Conservation (phyloP, 2,888 invertebrate species). For the Bombylius discolor region DNA sequence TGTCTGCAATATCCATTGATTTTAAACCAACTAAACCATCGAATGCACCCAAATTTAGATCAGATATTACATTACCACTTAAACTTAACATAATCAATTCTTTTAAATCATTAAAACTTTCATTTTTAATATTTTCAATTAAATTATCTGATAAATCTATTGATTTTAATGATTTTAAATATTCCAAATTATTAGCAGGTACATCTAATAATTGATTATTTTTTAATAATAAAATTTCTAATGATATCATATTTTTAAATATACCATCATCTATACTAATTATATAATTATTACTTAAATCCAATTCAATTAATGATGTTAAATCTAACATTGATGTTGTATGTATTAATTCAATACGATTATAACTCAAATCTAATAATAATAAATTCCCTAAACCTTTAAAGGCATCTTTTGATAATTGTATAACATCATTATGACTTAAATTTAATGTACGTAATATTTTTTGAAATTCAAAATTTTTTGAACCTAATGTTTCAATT, state of each 20-base stretch:
- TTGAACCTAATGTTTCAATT: conserved; percentile 64
- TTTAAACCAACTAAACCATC: conserved; percentile 60
- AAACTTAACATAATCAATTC: conserved; percentile 57
- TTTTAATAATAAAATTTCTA: conserved; percentile 59
- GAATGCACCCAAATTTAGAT: conserved; percentile 57
- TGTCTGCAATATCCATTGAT: conserved; percentile 64
- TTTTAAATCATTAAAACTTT: conserved; percentile 58
- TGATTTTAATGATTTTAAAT: conserved; percentile 52
- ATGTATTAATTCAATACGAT: conserved; percentile 61
- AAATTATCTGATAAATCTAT: conserved; percentile 70
- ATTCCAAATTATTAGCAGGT: conserved; percentile 53
- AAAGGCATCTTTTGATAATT: conserved; percentile 61
- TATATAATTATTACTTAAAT: conserved; percentile 63
- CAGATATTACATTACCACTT: conserved; percentile 62
- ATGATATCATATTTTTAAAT: conserved; percentile 53
- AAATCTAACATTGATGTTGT: conserved; percentile 66
- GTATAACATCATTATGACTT: conserved; percentile 59
- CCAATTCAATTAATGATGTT: conserved; percentile 55
- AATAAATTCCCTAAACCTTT: conserved; percentile 55
- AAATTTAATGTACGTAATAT: conserved; percentile 63
- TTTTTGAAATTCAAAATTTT: conserved; percentile 66
- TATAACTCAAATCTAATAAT: conserved; percentile 60
- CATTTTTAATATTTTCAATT: conserved; percentile 56
- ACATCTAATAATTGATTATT: conserved; percentile 69
- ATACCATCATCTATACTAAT: conserved; percentile 58